These are phyloP conservation scores for Lagorchestes hirsutus DNA, from an alignment of 2,797 vertebrate genomes.

Conservation along the genomic window DNA sequence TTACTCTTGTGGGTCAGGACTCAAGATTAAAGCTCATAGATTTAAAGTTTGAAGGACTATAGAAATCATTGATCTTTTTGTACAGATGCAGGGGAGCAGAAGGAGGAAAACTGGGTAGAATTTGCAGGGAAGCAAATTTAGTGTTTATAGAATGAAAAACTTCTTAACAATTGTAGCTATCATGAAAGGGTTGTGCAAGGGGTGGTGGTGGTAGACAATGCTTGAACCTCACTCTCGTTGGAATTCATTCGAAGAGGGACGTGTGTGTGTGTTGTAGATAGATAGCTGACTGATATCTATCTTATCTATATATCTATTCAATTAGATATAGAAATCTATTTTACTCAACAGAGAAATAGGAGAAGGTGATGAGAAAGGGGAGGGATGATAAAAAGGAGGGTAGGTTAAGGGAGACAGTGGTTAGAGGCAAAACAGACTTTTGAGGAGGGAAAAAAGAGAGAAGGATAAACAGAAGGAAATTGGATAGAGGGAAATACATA, in stretches of 20 bases:
- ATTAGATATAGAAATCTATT: neutral
- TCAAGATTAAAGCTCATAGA: neutral
- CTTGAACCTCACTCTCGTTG: neutral
- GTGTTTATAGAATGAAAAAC: neutral
- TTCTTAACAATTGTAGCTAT: neutral
- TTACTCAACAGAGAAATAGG: neutral
- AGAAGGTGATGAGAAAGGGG: neutral
- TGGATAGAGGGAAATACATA: neutral
- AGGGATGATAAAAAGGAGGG: neutral
- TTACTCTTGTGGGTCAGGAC: neutral
- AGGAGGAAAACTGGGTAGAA: neutral
- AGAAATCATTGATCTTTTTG: neutral
- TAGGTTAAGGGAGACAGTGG: neutral
- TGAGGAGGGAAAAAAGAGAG: neutral
- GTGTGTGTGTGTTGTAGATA: neutral
- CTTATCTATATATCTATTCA: neutral
- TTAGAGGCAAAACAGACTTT: neutral
- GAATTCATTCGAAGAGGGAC: neutral
- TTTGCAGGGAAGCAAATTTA: neutral
- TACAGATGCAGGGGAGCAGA: neutral
- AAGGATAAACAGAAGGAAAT: neutral
- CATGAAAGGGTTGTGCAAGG: neutral
- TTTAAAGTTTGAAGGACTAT: neutral
- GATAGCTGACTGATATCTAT: neutral
- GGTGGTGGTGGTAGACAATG: neutral